Base-by-base conservation (phyloP, 35 echinoderm and acorn worm genomes). In the Apostichopus californicus region DNA sequence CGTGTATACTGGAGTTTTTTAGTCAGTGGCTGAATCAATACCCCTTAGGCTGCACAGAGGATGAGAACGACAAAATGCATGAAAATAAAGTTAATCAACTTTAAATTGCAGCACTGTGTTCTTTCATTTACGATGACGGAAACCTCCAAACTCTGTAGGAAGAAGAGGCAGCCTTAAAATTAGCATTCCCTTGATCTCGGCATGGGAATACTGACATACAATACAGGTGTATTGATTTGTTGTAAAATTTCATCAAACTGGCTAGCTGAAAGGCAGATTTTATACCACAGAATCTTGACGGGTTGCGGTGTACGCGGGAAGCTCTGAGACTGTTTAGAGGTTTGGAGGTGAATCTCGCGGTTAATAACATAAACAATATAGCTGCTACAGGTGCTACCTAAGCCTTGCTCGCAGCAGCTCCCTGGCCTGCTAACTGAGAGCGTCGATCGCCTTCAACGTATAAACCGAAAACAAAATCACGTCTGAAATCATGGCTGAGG, bases 11-110 rank as follows among this genome's bases (percentile, higher is more conserved):
- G n/a, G 81, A 85, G 81, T 85, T 81, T 61, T 46, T 61, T 85
- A 60, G 81, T 85, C 81, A 85, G 81, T 85, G 55, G 81, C 11
- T 85, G 81, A 85, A 85, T 85, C 81, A 85, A 85, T 85, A 85
- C 81, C 81, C 81, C 81, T 85, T 85, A 23, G 56, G 81, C 81
- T 75, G 71, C 71, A 75, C 20, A 75, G 71, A 58, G 56, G 55
- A 85, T 59, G 56, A 58, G 81, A 58, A 85, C 11, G 57, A 57
- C 55, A 59, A 25, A 46, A 85, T 85, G 81, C 81, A 85, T 85
- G 5, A 59, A 23, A 85, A 85, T 85, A 85, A 85, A 85, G 81
- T 85, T 85, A 85, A 85, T 85, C 81, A 85, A 85, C 17, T 85
- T 60, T 85, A 85, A 85, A 85, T 85, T 85, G 17, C 81, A 58